phyloP scores from a whole-genome alignment of 2,797 vertebrate genomes.

The Lindbergichthys nudifrons region DNA sequence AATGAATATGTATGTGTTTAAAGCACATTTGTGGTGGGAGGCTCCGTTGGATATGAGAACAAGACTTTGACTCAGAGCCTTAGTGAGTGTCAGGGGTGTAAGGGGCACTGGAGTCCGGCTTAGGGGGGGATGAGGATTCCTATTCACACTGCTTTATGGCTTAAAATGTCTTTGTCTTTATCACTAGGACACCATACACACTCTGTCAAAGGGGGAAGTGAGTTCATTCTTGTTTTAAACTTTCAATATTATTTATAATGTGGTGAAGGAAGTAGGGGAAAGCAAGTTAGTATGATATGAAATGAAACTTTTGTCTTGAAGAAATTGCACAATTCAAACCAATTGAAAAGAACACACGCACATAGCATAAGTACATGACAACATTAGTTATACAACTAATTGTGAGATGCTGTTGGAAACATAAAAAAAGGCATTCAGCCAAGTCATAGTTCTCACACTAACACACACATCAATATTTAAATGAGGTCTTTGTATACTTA shows the following conservation, averaged over 20 bases:
- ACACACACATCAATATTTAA: background rate
- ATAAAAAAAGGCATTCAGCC: background rate
- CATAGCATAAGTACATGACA: background rate
- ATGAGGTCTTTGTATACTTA: background rate
- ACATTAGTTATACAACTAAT: background rate
- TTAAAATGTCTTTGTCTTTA: slow-evolving; percentile 69
- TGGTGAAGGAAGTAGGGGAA: background rate
- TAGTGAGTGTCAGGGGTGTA: slow-evolving; percentile 60
- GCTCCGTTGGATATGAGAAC: slow-evolving; percentile 70
- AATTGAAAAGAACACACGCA: no score
- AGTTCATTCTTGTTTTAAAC: slow-evolving; percentile 17
- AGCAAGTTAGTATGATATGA: slow-evolving; percentile 1
- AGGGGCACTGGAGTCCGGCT: slow-evolving; percentile 74
- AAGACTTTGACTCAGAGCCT: slow-evolving; percentile 71
- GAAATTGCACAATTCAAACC: no score
- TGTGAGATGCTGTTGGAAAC: background rate
- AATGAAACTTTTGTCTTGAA: no score
- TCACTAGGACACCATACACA: slow-evolving; percentile 33
- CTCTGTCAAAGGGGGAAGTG: slow-evolving; percentile 23
- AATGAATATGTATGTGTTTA: slow-evolving; percentile 85
- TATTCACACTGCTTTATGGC: slow-evolving; percentile 62
- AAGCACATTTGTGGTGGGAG: slow-evolving; percentile 79
- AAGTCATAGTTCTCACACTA: background rate
- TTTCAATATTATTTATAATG: slow-evolving; percentile 7
- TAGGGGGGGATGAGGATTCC: slow-evolving; percentile 62